phyloP scores from a whole-genome alignment of 2,113 vertebrate genomes.

The Danio rerio region DNA sequence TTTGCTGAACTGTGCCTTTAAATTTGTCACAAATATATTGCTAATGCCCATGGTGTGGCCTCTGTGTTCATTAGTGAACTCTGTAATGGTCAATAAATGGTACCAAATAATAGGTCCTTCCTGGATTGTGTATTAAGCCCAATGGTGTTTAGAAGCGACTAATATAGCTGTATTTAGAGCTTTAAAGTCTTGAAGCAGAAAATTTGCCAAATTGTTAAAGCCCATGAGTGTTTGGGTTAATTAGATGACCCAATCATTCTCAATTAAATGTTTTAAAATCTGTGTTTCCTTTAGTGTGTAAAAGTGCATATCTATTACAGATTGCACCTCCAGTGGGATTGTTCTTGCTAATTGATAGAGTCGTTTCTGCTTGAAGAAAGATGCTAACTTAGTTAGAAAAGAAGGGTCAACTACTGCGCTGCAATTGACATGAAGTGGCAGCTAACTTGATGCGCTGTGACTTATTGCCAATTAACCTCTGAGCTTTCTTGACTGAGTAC shows the following conservation, averaged over 20 bases:
- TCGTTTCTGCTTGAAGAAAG: constrained; percentile 49
- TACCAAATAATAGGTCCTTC: background rate
- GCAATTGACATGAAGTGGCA: constrained; percentile 43
- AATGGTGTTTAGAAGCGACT: constrained; percentile 39
- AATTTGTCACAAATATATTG: too few species aligned
- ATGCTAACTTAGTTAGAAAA: constrained; percentile 58
- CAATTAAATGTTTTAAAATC: constrained; percentile 79
- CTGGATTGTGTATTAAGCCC: background rate
- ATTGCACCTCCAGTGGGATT: constrained; percentile 71
- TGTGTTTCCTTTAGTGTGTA: constrained; percentile 65
- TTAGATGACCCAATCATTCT: constrained; percentile 81
- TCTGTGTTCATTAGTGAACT: constrained; percentile 9
- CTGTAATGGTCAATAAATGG: background rate
- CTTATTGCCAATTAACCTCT: constrained; percentile 55
- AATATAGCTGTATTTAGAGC: constrained; percentile 65
- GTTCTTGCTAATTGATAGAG: constrained; percentile 74
- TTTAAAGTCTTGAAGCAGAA: constrained; percentile 72
- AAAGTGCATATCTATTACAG: constrained; percentile 74
- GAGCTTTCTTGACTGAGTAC: constrained; percentile 33
- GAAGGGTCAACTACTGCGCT: constrained; percentile 38
- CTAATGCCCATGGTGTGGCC: background rate
- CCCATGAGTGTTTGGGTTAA: constrained; percentile 77
- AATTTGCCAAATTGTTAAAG: constrained; percentile 67
- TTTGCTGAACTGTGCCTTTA: too few species aligned
- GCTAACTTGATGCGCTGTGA: constrained; percentile 14